phyloP scores from a whole-genome alignment of 2,888 invertebrate genomes.

The Drosophila melanosoma region DNA sequence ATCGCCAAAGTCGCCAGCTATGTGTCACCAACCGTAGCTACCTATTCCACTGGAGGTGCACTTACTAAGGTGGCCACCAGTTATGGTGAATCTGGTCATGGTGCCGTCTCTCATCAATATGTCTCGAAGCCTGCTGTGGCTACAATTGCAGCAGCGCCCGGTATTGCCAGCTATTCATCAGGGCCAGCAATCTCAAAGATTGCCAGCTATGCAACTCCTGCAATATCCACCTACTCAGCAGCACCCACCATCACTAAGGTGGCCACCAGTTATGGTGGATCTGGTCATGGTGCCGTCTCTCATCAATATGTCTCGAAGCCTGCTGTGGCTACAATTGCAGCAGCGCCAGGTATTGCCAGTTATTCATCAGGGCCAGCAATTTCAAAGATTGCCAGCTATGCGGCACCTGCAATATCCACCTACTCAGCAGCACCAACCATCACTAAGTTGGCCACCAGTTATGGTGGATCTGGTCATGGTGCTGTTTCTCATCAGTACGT shows the following conservation, averaged over 20 bases:
- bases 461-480: constrained; percentile 23
- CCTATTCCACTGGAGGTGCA: constrained; percentile 35
- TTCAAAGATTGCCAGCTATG: constrained; percentile 49
- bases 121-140: constrained; percentile 67
- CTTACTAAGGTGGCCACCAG: constrained; percentile 22
- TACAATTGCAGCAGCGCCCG: constrained; percentile 40
- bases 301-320: constrained; percentile 73
- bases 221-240: constrained; percentile 52
- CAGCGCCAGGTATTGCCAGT: constrained; percentile 42
- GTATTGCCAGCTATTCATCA: constrained; percentile 14
- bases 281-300: constrained; percentile 51
- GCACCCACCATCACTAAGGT: constrained; percentile 41
- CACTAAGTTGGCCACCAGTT: constrained; percentile 38
- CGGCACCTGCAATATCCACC: constrained; percentile 51
- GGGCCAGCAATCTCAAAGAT: constrained; percentile 15
- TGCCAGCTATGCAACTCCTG: constrained; percentile 50
- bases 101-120: constrained; percentile 62
- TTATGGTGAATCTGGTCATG: constrained; percentile 25
- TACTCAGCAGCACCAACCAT: constrained; percentile 56
- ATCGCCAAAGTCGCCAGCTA: constrained; percentile 55
- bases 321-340: constrained; percentile 19
- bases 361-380: constrained; percentile 42
- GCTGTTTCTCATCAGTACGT: constrained; percentile 39
- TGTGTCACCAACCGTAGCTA: constrained; percentile 52
- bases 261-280: constrained; percentile 17